phyloP scores from a whole-genome alignment of 2,113 vertebrate species.

The Coturnix japonica region DNA sequence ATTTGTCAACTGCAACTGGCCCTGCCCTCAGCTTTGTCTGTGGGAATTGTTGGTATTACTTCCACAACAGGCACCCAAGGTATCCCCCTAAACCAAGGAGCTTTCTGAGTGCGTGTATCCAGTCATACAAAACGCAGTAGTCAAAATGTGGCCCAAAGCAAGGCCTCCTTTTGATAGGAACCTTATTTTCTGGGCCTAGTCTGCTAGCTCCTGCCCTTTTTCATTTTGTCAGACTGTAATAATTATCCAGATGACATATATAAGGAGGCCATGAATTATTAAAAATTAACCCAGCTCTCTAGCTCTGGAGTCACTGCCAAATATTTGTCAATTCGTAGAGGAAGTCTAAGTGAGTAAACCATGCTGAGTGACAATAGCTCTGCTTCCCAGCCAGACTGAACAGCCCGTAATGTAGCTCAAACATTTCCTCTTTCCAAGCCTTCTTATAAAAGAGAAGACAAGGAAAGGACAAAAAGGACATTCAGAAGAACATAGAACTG shows the following conservation, averaged over 20 bases:
- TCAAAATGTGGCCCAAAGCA: neutral
- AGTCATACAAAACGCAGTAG: neutral
- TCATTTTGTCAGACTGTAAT: neutral
- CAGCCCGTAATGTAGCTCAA: slow-evolving; percentile 52
- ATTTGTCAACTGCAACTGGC: neutral
- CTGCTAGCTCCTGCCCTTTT: neutral
- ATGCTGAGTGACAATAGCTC: slow-evolving; percentile 58
- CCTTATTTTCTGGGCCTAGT: neutral
- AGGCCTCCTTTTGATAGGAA: neutral
- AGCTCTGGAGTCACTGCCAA: slow-evolving; percentile 54
- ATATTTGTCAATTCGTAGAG: slow-evolving; percentile 44
- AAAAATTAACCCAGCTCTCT: slow-evolving; percentile 45
- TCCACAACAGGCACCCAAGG: neutral
- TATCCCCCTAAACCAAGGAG: neutral
- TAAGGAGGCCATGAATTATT: slow-evolving; percentile 28
- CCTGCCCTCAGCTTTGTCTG: neutral
- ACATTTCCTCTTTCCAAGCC: slow-evolving; percentile 41
- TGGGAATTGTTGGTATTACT: neutral
- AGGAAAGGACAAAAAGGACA: slow-evolving; percentile 55
- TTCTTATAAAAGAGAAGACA: slow-evolving; percentile 63
- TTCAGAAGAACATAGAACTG: slow-evolving; percentile 22
- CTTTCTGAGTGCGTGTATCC: fast-evolving
- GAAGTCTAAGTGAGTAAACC: slow-evolving; percentile 69
- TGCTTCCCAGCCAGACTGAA: slow-evolving; percentile 60
- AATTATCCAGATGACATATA: slow-evolving; percentile 49